Conservation (phyloP, 2,797 vertebrate genomes). For the Phalloptychus januarius region DNA sequence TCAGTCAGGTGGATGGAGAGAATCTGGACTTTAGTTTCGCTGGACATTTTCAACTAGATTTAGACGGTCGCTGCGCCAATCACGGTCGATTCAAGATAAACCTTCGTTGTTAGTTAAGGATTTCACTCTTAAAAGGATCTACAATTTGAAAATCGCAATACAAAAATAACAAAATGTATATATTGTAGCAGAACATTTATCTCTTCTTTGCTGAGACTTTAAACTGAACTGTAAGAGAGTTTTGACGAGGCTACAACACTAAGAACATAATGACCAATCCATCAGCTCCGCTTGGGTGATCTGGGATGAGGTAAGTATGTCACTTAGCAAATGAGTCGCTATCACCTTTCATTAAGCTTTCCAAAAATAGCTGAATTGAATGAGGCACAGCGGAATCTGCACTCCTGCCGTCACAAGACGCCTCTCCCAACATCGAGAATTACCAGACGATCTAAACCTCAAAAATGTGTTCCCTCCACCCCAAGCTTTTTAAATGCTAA, state of each 20-base stretch:
- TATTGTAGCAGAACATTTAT: not conserved
- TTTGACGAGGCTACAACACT: not conserved
- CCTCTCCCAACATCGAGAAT: slow-evolving; percentile 35
- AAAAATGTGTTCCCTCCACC: slow-evolving; percentile 7
- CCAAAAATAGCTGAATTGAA: slow-evolving; percentile 55
- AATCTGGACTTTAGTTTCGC: too few relatives aligned
- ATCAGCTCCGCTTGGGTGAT: slow-evolving; percentile 29
- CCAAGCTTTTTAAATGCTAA: slow-evolving; percentile 11
- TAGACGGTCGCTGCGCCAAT: too few relatives aligned
- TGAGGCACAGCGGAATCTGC: slow-evolving; percentile 28
- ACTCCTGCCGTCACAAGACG: slow-evolving; percentile 37
- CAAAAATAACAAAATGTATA: not conserved
- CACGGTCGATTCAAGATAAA: too few relatives aligned
- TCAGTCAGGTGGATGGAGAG: too few relatives aligned
- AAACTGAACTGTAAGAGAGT: slow-evolving; percentile 23
- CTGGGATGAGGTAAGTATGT: slow-evolving; percentile 33
- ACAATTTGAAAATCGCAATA: not conserved
- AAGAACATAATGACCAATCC: slow-evolving; percentile 22
- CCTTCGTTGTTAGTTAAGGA: too few relatives aligned
- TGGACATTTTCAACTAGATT: too few relatives aligned
- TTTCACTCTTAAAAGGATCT: not conserved
- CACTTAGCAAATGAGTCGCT: slow-evolving; percentile 37
- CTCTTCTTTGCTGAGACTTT: slow-evolving; percentile 14
- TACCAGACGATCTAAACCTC: slow-evolving; percentile 15
- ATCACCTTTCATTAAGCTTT: slow-evolving; percentile 40